These are phyloP conservation scores for Chaenocephalus aceratus DNA, from an alignment of 2,113 vertebrate species.

Conservation along the genomic window DNA sequence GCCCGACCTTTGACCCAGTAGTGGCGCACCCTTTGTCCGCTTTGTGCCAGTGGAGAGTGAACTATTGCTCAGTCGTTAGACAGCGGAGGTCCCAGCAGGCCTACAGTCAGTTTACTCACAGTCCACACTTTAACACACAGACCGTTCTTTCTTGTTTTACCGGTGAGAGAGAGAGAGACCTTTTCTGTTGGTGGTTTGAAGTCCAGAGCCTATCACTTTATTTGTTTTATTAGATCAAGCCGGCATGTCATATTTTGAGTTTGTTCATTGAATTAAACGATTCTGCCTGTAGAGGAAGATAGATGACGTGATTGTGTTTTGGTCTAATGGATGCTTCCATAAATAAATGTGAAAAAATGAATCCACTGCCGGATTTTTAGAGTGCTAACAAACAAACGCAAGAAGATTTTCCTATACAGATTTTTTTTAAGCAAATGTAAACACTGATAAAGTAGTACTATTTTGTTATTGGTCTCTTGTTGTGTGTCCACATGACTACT, in stretches of 20 bases:
- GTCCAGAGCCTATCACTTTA: slow-evolving; percentile 63
- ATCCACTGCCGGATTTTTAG: slow-evolving; percentile 65
- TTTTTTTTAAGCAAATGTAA: slow-evolving; percentile 63
- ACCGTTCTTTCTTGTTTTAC: slow-evolving; percentile 17
- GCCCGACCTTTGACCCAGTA: slow-evolving; percentile 45
- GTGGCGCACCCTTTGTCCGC: slow-evolving; percentile 48
- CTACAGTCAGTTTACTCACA: slow-evolving; percentile 47
- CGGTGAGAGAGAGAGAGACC: neutral
- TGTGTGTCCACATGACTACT: slow-evolving; percentile 54
- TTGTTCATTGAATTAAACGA: slow-evolving; percentile 28
- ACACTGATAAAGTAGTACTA: slow-evolving; percentile 67
- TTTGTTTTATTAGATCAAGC: slow-evolving; percentile 57
- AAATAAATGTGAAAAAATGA: slow-evolving; percentile 52
- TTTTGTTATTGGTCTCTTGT: slow-evolving; percentile 71
- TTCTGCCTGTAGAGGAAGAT: slow-evolving; percentile 22
- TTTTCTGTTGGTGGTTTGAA: slow-evolving; percentile 54
- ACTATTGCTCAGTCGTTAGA: slow-evolving; percentile 67
- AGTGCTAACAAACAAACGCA: slow-evolving; percentile 26
- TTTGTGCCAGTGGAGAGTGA: slow-evolving; percentile 42
- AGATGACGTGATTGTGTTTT: slow-evolving; percentile 16
- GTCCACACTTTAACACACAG: slow-evolving; percentile 55
- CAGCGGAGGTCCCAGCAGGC: slow-evolving; percentile 59
- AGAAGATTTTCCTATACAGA: slow-evolving; percentile 56
- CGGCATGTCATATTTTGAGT: slow-evolving; percentile 44
- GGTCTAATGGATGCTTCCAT: slow-evolving; percentile 36